Conservation (phyloP, 2,797 vertebrate species). For the Phoebastria nigripes region DNA sequence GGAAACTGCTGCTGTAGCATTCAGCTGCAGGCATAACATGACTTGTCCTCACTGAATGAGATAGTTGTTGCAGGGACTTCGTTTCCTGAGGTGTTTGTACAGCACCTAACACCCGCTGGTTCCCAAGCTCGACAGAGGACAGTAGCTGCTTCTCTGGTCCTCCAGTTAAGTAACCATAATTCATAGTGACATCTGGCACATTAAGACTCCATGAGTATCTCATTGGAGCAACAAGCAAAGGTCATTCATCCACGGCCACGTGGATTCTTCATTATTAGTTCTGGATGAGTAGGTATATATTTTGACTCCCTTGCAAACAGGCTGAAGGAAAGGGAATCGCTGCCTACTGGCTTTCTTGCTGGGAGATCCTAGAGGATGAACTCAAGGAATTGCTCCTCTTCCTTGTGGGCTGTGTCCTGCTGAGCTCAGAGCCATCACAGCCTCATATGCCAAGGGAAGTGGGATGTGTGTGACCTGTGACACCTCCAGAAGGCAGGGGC, state of each 20-base stretch:
- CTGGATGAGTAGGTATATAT: background rate
- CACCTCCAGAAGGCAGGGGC: background rate
- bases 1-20: background rate
- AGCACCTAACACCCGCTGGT: background rate
- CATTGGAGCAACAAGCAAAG: background rate
- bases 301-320: background rate
- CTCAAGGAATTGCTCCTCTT: background rate
- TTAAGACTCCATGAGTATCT: background rate
- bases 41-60: background rate
- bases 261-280: background rate
- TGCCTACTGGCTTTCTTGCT: background rate
- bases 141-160: background rate
- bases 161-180: background rate
- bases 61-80: background rate
- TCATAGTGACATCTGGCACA: background rate
- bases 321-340: background rate
- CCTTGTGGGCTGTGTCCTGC: background rate
- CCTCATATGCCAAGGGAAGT: background rate
- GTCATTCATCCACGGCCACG: rapidly evolving
- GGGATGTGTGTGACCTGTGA: background rate
- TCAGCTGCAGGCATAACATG: background rate
- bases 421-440: background rate
- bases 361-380: background rate
- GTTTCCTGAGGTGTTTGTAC: background rate
- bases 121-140: background rate